Conservation (phyloP, 2,113 vertebrate genomes). For the Laterallus jamaicensis region DNA sequence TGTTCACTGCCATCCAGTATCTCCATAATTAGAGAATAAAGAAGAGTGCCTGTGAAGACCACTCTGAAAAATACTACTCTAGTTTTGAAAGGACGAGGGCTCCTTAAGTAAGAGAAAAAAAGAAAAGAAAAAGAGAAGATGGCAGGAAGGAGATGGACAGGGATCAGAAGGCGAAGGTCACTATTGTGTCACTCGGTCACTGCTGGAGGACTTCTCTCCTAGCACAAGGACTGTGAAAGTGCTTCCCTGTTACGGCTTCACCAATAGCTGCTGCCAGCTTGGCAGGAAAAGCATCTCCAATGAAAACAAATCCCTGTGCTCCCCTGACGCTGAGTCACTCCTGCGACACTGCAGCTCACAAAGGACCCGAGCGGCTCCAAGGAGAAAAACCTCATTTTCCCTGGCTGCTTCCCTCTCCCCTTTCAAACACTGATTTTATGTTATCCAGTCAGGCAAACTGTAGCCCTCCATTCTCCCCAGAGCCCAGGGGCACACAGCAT, state of each 20-base stretch:
- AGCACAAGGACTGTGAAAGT: not conserved
- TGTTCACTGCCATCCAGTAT: not conserved
- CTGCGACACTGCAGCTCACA: not conserved
- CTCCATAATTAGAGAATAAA: not conserved
- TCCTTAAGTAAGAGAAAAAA: not conserved
- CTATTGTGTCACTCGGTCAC: not conserved
- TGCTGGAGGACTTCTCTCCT: not conserved
- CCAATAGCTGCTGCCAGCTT: slow-evolving; percentile 26
- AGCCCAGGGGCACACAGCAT: not conserved
- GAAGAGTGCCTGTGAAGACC: not conserved
- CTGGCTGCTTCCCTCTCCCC: not conserved
- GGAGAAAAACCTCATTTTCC: not conserved
- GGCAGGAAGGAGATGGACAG: not conserved
- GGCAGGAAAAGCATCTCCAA: slow-evolving; percentile 6
- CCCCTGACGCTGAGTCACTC: slow-evolving; percentile 6
- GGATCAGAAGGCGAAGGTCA: not conserved
- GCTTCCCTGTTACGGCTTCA: slow-evolving; percentile 7
- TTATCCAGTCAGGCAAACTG: slow-evolving; percentile 6
- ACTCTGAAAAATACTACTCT: not conserved
- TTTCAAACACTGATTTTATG: not conserved
- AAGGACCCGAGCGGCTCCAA: not conserved
- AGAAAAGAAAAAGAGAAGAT: not conserved
- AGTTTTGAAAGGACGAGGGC: not conserved
- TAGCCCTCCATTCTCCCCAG: not conserved
- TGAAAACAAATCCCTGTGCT: slow-evolving; percentile 21